Conservation (phyloP, 2,888 invertebrate genomes). For the Cephus pulcher region DNA sequence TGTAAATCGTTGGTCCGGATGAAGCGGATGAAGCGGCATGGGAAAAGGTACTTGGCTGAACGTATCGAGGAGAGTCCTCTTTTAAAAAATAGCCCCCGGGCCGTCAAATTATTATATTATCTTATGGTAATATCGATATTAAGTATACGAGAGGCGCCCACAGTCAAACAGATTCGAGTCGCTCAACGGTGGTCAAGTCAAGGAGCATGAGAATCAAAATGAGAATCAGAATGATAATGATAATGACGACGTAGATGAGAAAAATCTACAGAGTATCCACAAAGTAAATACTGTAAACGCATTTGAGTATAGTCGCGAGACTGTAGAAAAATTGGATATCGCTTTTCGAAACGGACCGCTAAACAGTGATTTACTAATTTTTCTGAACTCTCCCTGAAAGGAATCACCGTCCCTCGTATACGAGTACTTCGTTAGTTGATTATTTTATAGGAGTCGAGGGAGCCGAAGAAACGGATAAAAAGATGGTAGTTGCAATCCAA, state of each 20-base stretch:
- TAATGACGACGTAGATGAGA: constrained; percentile 4
- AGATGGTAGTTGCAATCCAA: constrained; percentile 61
- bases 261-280: neutral
- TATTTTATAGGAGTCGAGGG: neutral
- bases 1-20: constrained; percentile 39
- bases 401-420: neutral
- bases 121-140: constrained; percentile 42
- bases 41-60: constrained; percentile 16
- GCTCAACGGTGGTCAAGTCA: neutral
- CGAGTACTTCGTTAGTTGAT: neutral
- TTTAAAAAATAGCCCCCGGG: constrained; percentile 36
- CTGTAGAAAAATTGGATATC: neutral
- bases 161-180: neutral
- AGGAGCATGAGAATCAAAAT: neutral
- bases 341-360: neutral
- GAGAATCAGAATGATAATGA: constrained; percentile 3
- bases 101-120: constrained; percentile 45
- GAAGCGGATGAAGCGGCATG: constrained; percentile 16
- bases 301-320: neutral
- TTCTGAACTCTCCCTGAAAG: neutral
- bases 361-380: neutral
- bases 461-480: constrained; percentile 19
- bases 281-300: neutral
- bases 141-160: constrained; percentile 20
- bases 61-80: constrained; percentile 15